phyloP scores from a whole-genome alignment of 2,888 invertebrate genomes.

The Subacronicta megacephala region DNA sequence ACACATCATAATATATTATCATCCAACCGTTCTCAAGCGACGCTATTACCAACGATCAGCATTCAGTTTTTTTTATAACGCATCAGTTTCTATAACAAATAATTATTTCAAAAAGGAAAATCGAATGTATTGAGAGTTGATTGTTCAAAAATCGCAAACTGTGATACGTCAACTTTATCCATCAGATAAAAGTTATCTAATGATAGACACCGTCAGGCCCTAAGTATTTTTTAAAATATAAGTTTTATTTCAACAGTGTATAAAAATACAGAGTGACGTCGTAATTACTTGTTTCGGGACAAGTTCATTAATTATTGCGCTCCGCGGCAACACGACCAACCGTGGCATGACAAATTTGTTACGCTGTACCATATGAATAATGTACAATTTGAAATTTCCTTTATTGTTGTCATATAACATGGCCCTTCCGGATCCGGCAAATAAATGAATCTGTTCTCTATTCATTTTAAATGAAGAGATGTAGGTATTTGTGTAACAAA shows the following conservation, averaged over 20 bases:
- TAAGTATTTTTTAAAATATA: no score
- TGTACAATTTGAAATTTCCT: slow-evolving; percentile 72
- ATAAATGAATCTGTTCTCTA: slow-evolving; percentile 52
- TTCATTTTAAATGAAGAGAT: slow-evolving; percentile 41
- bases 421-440: slow-evolving; percentile 33
- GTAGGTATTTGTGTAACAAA: slow-evolving; percentile 25
- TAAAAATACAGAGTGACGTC: slow-evolving; percentile 52
- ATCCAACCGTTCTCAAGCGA: no score
- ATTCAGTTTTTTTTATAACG: no score
- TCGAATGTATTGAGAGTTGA: no score
- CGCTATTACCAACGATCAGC: no score
- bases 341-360: slow-evolving; percentile 75
- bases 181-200: no score
- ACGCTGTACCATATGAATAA: slow-evolving; percentile 72
- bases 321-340: slow-evolving; percentile 63
- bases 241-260: slow-evolving; percentile 2
- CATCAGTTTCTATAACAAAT: no score
- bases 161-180: no score
- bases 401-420: slow-evolving; percentile 69
- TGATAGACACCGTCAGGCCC: no score
- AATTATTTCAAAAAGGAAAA: no score
- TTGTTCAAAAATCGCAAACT: no score
- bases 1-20: no score
- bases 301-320: slow-evolving; percentile 76
- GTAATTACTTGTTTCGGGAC: slow-evolving; percentile 67